Evolutionary conservation across 2,888 invertebrate species (phyloP), one percentile per base, ranked within the genome.

Genomic region (Alentia gelatinosa): DNA sequence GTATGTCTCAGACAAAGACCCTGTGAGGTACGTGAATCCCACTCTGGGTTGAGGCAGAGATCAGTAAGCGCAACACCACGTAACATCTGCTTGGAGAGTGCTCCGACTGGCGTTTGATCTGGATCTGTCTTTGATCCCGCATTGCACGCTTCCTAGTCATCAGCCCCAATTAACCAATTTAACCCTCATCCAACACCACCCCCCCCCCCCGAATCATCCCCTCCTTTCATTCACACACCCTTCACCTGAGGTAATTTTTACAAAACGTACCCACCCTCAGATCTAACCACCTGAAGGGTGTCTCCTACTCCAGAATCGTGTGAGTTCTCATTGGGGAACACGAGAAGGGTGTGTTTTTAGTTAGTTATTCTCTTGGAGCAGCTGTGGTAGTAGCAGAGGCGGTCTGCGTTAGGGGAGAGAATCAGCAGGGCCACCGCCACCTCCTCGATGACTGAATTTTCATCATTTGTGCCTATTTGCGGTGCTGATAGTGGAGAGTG

Each of bases 121-220:
- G 68, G 30, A 26, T 26, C 68, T 26, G 1, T 12, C 68, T 68
- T 68, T 68, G 68, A 68, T 68, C 30, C 33, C 68, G 56, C 68
- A n/a, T 15, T 68, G 68, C 68, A 68, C 68, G 68, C 68, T 26
- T 30, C n/a, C 30, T 30, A 12, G 68, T 68, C 68, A 68, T 68
- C 68, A 68, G 68, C 63, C 33, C 68, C 68, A 68, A 68, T 68
- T 68, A 30, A 68, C n/a, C 68, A 68, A 68, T 68, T 68, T 68
- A 68, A 68, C 68, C 68, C 68, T 68, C 68, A 26, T 68, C 33
- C 68, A 30, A 68, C 68, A 68, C 26, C 68, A 68, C 68, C 33
- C 26, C 12, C 68, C 26, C 12, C 33, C 68, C 26, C 68, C 26
- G 19, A 47, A 47, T 47, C 19, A 47, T 47, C 19, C 12, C 68